phyloP scores from a whole-genome alignment of 23 tunicate species.

The Trididemnum miniatum region DNA sequence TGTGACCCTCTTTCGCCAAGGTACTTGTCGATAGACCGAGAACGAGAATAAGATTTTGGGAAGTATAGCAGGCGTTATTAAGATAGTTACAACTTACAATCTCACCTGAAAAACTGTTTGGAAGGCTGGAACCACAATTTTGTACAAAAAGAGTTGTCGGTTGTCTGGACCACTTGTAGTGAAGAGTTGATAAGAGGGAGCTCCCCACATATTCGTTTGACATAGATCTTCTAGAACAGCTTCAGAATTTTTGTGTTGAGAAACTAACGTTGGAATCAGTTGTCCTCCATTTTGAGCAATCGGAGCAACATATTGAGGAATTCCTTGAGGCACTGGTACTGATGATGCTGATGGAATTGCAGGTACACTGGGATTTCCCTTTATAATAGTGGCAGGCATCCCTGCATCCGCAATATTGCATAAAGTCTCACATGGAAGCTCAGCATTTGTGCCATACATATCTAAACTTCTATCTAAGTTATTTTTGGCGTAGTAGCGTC shows the following conservation, averaged over 20 bases:
- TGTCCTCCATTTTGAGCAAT: conserved; percentile 32
- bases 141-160: conserved; percentile 71
- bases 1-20: too few species aligned
- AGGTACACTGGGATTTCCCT: conserved; percentile 9
- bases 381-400: conserved; percentile 17
- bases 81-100: too few species aligned
- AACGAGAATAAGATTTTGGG: too few species aligned
- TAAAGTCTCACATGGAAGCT: background rate
- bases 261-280: background rate
- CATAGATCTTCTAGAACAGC: conserved; percentile 67
- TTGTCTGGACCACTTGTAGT: conserved; percentile 66
- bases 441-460: background rate
- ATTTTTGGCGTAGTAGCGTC: conserved; percentile 97
- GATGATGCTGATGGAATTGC: conserved; percentile 50
- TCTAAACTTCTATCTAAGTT: conserved; percentile 64
- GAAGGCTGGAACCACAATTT: conserved; percentile 82
- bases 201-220: conserved; percentile 80
- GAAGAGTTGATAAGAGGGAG: conserved; percentile 77
- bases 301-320: conserved; percentile 41
- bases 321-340: background rate
- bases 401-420: background rate
- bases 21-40: too few species aligned
- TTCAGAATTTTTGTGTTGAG: conserved; percentile 39
- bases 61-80: too few species aligned
- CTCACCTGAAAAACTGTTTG: conserved; percentile 50